Conservation (phyloP, 2,888 invertebrate species). For the Tenthredo distinguenda region DNA sequence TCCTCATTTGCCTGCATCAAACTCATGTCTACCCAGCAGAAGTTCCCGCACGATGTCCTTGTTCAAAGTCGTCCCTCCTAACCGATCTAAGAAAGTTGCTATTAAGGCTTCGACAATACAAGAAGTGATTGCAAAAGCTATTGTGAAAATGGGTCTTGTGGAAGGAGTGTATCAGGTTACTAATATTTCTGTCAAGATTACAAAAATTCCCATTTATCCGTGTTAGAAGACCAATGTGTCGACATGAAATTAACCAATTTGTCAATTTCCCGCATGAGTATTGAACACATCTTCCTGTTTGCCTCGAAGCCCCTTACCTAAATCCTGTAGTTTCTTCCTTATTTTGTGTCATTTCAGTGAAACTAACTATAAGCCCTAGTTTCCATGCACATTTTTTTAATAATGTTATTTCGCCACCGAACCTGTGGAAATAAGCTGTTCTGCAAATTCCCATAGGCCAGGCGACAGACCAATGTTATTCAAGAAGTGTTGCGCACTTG, state of each 20-base stretch:
- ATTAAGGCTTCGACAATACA: conserved; percentile 41
- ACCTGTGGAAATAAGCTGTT: neutral
- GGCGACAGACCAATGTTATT: neutral
- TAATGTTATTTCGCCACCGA: neutral
- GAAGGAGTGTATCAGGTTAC: conserved; percentile 50
- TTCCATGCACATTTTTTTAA: neutral
- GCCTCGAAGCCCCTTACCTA: neutral
- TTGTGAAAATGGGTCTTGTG: conserved; percentile 43
- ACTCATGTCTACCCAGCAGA: conserved; percentile 5
- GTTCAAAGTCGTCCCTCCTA: conserved; percentile 46
- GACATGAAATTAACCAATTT: neutral
- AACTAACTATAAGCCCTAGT: neutral
- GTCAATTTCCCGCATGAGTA: neutral
- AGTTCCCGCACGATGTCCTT: conserved; percentile 34
- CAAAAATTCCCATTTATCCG: neutral
- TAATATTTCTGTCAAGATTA: conserved; percentile 18
- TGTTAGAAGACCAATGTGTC: neutral
- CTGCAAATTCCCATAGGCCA: neutral
- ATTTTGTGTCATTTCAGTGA: neutral
- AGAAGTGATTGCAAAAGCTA: conserved; percentile 40
- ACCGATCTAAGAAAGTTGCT: conserved; percentile 44
- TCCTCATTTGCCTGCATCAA: neutral
- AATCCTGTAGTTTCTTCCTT: neutral
- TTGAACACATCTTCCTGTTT: neutral
- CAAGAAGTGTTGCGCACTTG: neutral